Percentiles rank a stretch among this genome's conserved stretches.
Evolutionary conservation across 2,888 invertebrate genomes (phyloP).

Genomic region (Tortricodes alternella): DNA sequence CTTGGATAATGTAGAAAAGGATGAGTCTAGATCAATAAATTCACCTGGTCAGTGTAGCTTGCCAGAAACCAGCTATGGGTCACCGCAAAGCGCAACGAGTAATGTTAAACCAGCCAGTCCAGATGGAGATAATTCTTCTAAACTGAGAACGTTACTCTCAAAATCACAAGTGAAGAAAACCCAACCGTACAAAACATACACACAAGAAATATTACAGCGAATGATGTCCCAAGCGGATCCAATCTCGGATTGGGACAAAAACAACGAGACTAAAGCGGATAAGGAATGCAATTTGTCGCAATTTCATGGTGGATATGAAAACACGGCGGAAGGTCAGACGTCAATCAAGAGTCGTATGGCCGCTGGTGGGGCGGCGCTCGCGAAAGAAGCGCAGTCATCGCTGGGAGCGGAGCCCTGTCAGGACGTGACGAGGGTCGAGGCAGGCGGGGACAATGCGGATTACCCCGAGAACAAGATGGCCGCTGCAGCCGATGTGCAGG

Average conservation of each 20-base stretch:
- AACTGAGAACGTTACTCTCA: slow-evolving; percentile 83
- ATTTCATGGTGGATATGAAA: slow-evolving; percentile 74
- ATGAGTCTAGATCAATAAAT: slow-evolving; percentile 57
- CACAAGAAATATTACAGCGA: slow-evolving; percentile 56
- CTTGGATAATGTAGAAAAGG: slow-evolving; percentile 47
- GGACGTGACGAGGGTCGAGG: slow-evolving; percentile 73
- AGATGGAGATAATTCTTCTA: slow-evolving; percentile 76
- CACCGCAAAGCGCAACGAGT: slow-evolving; percentile 63
- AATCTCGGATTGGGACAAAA: slow-evolving; percentile 64
- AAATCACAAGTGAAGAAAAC: slow-evolving; percentile 55
- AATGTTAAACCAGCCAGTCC: slow-evolving; percentile 56
- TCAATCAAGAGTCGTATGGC: slow-evolving; percentile 63
- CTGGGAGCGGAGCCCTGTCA: slow-evolving; percentile 66
- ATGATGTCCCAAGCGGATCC: slow-evolving; percentile 57
- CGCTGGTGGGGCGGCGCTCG: slow-evolving; percentile 62
- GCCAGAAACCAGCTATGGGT: slow-evolving; percentile 65
- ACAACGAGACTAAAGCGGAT: slow-evolving; percentile 50
- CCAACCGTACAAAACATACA: slow-evolving; percentile 54
- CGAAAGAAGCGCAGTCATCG: slow-evolving; percentile 66
- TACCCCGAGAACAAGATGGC: slow-evolving; percentile 74
- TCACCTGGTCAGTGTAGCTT: slow-evolving; percentile 68
- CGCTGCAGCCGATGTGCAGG: slow-evolving; percentile 62
- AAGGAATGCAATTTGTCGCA: slow-evolving; percentile 71
- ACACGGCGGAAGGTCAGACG: slow-evolving; percentile 55
- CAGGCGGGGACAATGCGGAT: slow-evolving; percentile 75